Conservation (phyloP, 2,113 vertebrate species). For the Cynocephalus volans region DNA sequence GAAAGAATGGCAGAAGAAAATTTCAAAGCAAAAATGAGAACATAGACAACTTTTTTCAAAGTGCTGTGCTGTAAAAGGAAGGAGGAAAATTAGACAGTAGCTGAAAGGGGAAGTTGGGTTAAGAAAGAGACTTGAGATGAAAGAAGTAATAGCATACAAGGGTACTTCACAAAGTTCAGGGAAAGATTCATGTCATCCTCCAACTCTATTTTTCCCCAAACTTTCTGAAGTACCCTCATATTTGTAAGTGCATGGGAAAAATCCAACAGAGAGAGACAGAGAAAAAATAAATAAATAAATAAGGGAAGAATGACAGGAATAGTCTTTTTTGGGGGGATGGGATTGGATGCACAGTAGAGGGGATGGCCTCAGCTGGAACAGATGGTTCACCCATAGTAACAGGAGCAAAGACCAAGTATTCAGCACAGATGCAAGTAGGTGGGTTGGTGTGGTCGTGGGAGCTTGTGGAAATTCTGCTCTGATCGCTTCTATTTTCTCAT, state of each 20-base stretch:
- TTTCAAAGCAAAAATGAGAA: constrained; percentile 4
- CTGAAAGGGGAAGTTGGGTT: not conserved
- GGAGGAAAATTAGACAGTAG: not conserved
- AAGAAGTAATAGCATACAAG: not conserved
- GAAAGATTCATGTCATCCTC: no score
- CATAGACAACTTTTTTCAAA: not conserved
- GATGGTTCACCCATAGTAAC: constrained; percentile 76
- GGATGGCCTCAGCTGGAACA: constrained; percentile 42
- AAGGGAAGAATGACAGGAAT: not conserved
- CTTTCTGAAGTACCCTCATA: not conserved
- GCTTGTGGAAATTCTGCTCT: constrained; percentile 80
- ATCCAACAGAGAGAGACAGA: not conserved
- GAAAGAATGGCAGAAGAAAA: not conserved
- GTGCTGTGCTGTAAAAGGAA: not conserved
- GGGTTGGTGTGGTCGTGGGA: constrained; percentile 73
- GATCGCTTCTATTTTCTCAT: constrained; percentile 81
- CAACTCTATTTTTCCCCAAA: no score
- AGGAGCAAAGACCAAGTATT: not conserved
- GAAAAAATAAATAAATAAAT: not conserved
- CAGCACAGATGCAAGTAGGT: constrained; percentile 77
- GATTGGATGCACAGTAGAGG: no score
- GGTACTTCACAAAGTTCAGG: no score
- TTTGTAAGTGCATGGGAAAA: not conserved
- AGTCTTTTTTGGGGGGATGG: not conserved
- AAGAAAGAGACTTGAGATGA: not conserved